Percentiles rank a stretch among this genome's conserved stretches.
These are phyloP conservation scores for Notospermus geniculatus DNA, from an alignment of 1,140 invertebrate species.

Conservation along the genomic window DNA sequence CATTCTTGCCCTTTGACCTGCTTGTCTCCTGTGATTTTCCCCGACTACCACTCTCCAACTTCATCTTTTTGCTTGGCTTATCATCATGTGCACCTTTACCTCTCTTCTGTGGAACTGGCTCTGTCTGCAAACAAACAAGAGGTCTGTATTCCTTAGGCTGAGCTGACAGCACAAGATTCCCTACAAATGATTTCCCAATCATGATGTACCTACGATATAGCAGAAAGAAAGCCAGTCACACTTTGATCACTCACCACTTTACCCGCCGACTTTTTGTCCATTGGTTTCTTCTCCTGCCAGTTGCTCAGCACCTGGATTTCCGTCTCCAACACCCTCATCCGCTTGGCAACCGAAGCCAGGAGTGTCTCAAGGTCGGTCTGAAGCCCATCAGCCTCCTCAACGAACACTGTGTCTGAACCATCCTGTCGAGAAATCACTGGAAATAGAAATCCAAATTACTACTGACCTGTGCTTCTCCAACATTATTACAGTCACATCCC, in stretches of 20 bases:
- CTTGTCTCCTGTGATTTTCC: conserved; percentile 16
- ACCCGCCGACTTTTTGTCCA: conserved; percentile 41
- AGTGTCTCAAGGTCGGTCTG: conserved; percentile 86
- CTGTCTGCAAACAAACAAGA: conserved; percentile 47
- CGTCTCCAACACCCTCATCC: conserved; percentile 71
- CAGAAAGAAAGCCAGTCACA: too few relatives aligned
- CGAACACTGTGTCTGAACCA: conserved; percentile 63
- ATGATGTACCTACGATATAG: too few relatives aligned
- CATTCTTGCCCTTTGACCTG: conserved; percentile 41
- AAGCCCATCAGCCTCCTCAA: conserved; percentile 81
- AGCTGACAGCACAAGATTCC: too few relatives aligned
- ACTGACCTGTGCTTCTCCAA: too few relatives aligned
- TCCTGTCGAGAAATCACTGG: conserved; percentile 59
- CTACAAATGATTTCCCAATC: too few relatives aligned
- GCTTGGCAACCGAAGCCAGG: conserved; percentile 74
- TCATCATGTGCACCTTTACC: conserved; percentile 48
- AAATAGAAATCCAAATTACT: conserved; percentile 13
- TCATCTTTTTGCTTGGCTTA: conserved; percentile 53
- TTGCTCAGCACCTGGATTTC: conserved; percentile 61
- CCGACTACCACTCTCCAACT: conserved; percentile 19
- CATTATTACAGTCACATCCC: too few relatives aligned
- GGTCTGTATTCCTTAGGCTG: too few relatives aligned
- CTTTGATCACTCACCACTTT: conserved; percentile 58
- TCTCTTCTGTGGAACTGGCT: conserved; percentile 43
- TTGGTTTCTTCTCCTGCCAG: conserved; percentile 54